These are phyloP conservation scores for Phenacoccus solenopsis DNA, from an alignment of 1,140 invertebrate genomes.

Conservation along the genomic window DNA sequence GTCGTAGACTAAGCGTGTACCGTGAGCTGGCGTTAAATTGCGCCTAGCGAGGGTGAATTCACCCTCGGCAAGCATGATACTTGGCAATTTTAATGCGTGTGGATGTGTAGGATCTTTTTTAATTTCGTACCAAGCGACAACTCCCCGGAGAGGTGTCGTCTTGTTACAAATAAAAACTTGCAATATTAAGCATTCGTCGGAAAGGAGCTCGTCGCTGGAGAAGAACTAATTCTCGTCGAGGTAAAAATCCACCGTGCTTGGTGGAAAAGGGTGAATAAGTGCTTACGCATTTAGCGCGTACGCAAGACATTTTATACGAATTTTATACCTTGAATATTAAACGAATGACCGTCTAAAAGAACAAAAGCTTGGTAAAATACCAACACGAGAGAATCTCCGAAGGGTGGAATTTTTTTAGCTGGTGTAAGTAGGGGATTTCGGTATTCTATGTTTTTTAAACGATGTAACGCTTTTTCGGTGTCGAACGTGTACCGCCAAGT, in stretches of 20 bases:
- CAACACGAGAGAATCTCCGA: no score
- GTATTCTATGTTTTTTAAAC: no score
- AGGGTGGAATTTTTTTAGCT: no score
- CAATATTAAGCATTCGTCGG: constrained; percentile 1
- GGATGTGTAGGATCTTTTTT: background rate
- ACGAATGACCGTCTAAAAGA: no score
- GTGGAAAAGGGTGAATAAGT: background rate
- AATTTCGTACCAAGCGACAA: background rate
- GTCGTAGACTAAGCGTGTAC: background rate
- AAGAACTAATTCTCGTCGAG: background rate
- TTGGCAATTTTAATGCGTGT: background rate
- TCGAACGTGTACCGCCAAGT: no score
- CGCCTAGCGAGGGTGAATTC: background rate
- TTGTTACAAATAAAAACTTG: background rate
- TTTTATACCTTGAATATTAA: no score
- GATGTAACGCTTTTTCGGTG: no score
- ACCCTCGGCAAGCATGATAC: background rate
- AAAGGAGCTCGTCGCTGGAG: no score
- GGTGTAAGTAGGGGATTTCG: no score
- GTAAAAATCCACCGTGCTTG: background rate
- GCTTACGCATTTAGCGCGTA: no score
- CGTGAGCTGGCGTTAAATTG: background rate
- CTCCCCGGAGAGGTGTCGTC: background rate
- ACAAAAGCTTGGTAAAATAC: no score
- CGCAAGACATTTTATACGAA: no score